A percentile compares a stretch with the other conserved stretches of the same genome.
Evolutionary conservation across 2,113 vertebrate genomes (phyloP).

Genomic region (Eleginops maclovinus): DNA sequence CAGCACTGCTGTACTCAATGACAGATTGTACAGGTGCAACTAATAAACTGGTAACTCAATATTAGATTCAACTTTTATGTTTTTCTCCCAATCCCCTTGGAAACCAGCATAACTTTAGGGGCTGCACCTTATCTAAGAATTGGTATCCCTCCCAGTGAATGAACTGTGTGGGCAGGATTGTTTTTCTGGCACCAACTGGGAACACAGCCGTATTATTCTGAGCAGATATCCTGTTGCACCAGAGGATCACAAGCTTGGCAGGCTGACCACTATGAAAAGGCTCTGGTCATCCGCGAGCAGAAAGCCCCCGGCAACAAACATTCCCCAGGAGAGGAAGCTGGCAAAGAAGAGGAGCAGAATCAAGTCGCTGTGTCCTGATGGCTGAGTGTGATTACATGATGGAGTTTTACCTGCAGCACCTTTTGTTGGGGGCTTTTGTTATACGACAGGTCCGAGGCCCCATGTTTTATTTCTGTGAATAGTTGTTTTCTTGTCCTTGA

Average conservation of each 20-base stretch:
- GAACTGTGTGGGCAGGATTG: slow-evolving; percentile 15
- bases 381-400: slow-evolving; percentile 26
- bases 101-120: neutral
- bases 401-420: neutral
- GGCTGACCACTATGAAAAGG: slow-evolving; percentile 38
- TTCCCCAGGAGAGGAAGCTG: slow-evolving; percentile 44
- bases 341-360: slow-evolving; percentile 24
- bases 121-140: neutral
- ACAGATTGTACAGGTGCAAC: neutral
- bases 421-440: neutral
- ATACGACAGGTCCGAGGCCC: neutral
- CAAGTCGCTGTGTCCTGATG: slow-evolving; percentile 39
- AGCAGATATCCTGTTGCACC: slow-evolving; percentile 52
- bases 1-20: neutral
- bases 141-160: slow-evolving; percentile 1
- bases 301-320: slow-evolving; percentile 50
- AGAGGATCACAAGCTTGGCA: slow-evolving; percentile 43
- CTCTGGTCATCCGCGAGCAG: slow-evolving; percentile 43
- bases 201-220: slow-evolving; percentile 39
- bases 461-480: neutral
- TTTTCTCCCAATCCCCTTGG: neutral
- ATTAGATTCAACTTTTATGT: neutral
- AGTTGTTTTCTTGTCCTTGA: neutral
- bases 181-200: slow-evolving; percentile 24
- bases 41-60: slow-evolving; percentile 4